Evolutionary conservation across 2,113 vertebrate genomes (phyloP), one percentile per base, ranked within the genome.

Genomic region (Cardinalis cardinalis): DNA sequence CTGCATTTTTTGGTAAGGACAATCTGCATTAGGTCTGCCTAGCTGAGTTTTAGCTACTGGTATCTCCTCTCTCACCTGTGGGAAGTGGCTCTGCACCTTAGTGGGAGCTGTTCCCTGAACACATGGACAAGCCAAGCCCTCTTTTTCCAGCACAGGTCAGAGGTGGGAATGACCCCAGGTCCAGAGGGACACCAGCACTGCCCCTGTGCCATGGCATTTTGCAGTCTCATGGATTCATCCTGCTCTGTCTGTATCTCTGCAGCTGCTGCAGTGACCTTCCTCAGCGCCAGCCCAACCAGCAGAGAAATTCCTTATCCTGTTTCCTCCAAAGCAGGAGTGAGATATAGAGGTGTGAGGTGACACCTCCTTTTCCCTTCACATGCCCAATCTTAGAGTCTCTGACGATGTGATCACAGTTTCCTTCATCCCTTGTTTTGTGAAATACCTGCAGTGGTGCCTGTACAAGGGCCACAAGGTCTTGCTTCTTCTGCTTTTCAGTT

Each of bases 291-390:
- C 10, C 25, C 19, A 59, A 14, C 1, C 7, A 25, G 5, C 21
- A 60, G 24, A 43, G 14, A 60, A 86, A 66, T 11, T 6, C 3
- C 12, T 31, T 72, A 23, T 25, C 17, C 13, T 36, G 2, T 24
- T 84, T 65, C 6, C 10, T 77, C 23, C 12, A 20, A 46, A 58
- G 38, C 0, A 49, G 3, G 25, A 51, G 11, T 15, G 17, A 61
- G 49, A n/a, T 28, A 18, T 0, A 3, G 31, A 58, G 5, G 3
- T 20, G 19, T n/a, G 18, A 75, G 12, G 2, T 4, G 1, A 18
- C 31, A 46, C 3, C 26, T 84, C 29, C 15, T 34, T 87, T 85
- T 56, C 15, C 28, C 17, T 55, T 72, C 31, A 51, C 9, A 7
- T 5, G 9, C 2, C 48, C 2, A 2, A 0, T 25, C 15, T 56